Percentiles rank a stretch among this genome's conserved stretches.
Conservation (phyloP, 2,888 invertebrate species). For the Zele albiditarsus region DNA sequence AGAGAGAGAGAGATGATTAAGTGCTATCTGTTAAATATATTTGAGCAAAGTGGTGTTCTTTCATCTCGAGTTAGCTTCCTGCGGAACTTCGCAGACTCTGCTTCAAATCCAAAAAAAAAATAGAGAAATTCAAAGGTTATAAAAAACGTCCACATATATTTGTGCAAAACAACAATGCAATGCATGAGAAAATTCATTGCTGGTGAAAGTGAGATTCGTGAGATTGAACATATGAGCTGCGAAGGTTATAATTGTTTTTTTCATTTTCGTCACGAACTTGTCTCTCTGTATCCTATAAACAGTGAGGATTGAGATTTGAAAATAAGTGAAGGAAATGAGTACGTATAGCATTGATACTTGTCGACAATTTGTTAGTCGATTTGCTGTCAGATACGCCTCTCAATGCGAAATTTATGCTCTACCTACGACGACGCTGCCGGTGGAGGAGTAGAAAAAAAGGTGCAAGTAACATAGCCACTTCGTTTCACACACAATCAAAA, state of each 20-base stretch:
- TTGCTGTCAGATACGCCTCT: constrained; percentile 15
- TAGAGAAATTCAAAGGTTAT: not conserved
- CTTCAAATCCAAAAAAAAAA: not conserved
- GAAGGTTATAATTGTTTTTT: constrained; percentile 10
- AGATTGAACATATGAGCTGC: constrained; percentile 3
- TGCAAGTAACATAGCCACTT: constrained; percentile 2
- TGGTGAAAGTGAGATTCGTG: constrained; percentile 18
- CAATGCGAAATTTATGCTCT: constrained; percentile 11
- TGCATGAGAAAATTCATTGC: constrained; percentile 14
- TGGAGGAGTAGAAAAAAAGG: not conserved
- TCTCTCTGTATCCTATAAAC: not conserved
- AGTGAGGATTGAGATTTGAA: not conserved
- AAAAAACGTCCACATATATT: not conserved
- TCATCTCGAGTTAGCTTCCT: not conserved
- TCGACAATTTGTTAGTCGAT: not conserved
- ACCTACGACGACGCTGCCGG: not conserved
- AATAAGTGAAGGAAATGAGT: not conserved
- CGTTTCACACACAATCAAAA: constrained; percentile 32
- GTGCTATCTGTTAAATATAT: not conserved
- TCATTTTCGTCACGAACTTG: not conserved
- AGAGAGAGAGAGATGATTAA: not conserved
- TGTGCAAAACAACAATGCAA: constrained; percentile 2
- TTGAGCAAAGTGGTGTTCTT: not conserved
- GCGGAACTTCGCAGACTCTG: not conserved
- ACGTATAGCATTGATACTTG: not conserved